These are phyloP conservation scores for Merluccius polli DNA, from an alignment of 2,797 vertebrate genomes.

Conservation along the genomic window DNA sequence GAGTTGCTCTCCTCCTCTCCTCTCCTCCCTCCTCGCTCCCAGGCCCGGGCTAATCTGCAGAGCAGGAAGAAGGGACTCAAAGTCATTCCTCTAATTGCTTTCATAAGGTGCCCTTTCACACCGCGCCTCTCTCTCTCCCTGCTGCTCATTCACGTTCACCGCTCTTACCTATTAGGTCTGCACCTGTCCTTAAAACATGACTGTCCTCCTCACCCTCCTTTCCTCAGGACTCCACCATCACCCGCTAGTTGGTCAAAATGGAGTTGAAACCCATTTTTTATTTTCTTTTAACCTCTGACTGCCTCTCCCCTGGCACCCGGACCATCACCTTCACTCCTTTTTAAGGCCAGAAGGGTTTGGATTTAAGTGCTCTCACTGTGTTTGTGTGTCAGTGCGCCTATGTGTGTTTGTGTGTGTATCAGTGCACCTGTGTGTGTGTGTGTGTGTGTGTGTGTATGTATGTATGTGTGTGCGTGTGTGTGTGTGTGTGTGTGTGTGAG, in stretches of 20 bases:
- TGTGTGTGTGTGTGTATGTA: constrained; percentile 64
- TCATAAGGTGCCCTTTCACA: constrained; percentile 77
- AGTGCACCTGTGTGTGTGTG: neutral
- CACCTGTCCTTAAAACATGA: constrained; percentile 43
- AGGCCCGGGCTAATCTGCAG: constrained; percentile 69
- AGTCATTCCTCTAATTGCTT: constrained; percentile 75
- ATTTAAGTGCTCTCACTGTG: constrained; percentile 42
- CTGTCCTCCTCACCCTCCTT: neutral
- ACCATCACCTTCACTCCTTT: neutral
- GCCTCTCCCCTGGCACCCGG: neutral
- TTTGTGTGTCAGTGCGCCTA: constrained; percentile 66
- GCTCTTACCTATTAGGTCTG: constrained; percentile 41
- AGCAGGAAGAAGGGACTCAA: constrained; percentile 68
- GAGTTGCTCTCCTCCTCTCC: constrained; percentile 37
- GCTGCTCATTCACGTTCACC: constrained; percentile 66
- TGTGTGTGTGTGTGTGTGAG: constrained; percentile 66
- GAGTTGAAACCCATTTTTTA: neutral
- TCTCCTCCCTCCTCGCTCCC: constrained; percentile 51
- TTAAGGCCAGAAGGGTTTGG: neutral
- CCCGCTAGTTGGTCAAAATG: neutral
- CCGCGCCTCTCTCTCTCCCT: constrained; percentile 27
- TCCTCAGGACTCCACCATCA: neutral
- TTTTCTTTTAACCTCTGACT: neutral
- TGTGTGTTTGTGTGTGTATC: constrained; percentile 28
- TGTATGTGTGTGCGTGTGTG: constrained; percentile 46